phyloP scores from a whole-genome alignment of 2,113 vertebrate genomes.

The Narcine bancroftii region DNA sequence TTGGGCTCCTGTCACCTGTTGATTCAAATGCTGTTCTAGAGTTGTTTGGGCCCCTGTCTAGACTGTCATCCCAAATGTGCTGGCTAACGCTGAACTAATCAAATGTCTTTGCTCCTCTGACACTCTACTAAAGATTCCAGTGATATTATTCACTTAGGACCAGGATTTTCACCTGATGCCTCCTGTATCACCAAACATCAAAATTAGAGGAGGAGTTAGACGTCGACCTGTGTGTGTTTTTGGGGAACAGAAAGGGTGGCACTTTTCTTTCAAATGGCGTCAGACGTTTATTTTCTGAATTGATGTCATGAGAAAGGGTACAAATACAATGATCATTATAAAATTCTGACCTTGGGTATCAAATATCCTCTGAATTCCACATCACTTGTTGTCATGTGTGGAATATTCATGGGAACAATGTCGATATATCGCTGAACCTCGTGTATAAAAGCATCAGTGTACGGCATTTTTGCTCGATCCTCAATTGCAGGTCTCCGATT shows the following conservation, averaged over 20 bases:
- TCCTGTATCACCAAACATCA: not conserved
- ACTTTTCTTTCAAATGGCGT: not conserved
- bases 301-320: not conserved
- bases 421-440: slow-evolving; percentile 37
- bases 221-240: not conserved
- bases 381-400: not conserved
- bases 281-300: not conserved
- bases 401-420: not conserved
- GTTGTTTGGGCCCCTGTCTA: too few relatives aligned
- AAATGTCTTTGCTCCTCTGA: too few relatives aligned
- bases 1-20: too few relatives aligned
- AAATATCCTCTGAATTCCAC: not conserved
- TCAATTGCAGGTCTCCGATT: not conserved
- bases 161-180: too few relatives aligned
- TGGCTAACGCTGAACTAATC: too few relatives aligned
- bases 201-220: not conserved
- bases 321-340: not conserved
- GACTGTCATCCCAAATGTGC: too few relatives aligned
- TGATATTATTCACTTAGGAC: too few relatives aligned
- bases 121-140: too few relatives aligned
- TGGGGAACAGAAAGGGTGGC: not conserved
- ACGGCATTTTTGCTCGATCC: not conserved
- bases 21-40: too few relatives aligned
- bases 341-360: not conserved
- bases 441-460: slow-evolving; percentile 5